phyloP scores from a whole-genome alignment of 2,797 vertebrate species.

The Mus caroli region DNA sequence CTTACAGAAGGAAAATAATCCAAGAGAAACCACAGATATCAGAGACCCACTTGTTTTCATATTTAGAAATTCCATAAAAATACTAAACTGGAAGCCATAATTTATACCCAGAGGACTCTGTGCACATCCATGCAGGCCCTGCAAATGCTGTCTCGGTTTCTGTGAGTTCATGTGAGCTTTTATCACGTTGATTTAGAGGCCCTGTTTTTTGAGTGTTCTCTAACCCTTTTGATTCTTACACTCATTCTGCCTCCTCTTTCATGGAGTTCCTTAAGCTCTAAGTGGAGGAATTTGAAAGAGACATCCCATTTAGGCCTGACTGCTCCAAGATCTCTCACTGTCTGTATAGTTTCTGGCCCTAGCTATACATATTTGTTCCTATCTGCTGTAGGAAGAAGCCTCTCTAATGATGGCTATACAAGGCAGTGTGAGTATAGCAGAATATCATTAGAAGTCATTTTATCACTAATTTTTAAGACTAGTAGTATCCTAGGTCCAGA shows the following conservation, averaged over 20 bases:
- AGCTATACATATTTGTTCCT: background rate
- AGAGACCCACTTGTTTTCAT: background rate
- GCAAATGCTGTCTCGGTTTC: no score
- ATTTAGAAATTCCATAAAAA: background rate
- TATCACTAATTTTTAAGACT: background rate
- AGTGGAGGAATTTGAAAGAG: background rate
- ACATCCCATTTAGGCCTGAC: background rate
- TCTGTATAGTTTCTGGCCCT: background rate
- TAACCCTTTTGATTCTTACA: background rate
- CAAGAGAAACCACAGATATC: background rate
- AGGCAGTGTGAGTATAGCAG: background rate
- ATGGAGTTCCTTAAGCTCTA: background rate
- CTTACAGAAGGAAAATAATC: background rate
- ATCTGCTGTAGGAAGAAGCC: background rate
- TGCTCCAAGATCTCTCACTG: background rate
- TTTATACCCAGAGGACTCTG: background rate
- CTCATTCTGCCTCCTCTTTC: background rate
- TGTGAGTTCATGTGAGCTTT: background rate
- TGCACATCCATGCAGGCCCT: background rate
- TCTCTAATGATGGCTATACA: background rate
- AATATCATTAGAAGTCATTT: background rate
- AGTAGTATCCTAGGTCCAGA: background rate
- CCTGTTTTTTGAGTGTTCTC: background rate
- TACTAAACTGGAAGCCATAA: background rate
- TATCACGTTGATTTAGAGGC: background rate